phyloP scores from a whole-genome alignment of 2,888 invertebrate genomes.

The Megalurothrips usitatus region DNA sequence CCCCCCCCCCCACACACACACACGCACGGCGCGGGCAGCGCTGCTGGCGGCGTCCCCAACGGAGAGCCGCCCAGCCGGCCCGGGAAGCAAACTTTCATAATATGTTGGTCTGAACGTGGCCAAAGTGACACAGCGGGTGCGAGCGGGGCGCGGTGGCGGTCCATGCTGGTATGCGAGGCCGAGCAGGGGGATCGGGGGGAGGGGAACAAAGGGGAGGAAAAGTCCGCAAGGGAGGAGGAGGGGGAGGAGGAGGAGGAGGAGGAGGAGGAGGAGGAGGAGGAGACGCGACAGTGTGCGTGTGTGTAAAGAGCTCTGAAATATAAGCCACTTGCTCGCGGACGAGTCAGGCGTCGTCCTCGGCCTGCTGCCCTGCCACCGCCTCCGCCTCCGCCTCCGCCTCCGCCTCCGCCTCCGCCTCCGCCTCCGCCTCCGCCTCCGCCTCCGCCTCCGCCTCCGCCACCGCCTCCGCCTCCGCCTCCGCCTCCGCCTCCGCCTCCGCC shows the following conservation, averaged over 20 bases:
- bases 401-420: too few species aligned
- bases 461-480: neutral
- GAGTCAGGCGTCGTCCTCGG: too few species aligned
- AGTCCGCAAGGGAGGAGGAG: too few species aligned
- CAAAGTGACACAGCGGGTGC: neutral
- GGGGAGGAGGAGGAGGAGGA: neutral
- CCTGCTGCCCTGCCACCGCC: too few species aligned
- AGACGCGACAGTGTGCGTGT: neutral
- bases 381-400: too few species aligned
- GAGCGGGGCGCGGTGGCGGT: too few species aligned
- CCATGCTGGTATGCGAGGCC: too few species aligned
- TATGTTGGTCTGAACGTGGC: neutral
- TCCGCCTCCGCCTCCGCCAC: too few species aligned
- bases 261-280: neutral
- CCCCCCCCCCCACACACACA: too few species aligned
- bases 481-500: neutral
- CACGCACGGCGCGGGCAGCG: neutral
- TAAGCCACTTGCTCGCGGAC: neutral
- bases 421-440: too few species aligned
- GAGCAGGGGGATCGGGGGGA: neutral
- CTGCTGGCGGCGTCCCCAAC: neutral
- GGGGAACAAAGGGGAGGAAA: too few species aligned
- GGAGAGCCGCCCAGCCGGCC: too few species aligned
- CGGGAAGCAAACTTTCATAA: slow-evolving; percentile 1
- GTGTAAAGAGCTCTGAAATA: neutral